phyloP scores from a whole-genome alignment of 1,140 invertebrate genomes.

The Zaprionus tsacasi region DNA sequence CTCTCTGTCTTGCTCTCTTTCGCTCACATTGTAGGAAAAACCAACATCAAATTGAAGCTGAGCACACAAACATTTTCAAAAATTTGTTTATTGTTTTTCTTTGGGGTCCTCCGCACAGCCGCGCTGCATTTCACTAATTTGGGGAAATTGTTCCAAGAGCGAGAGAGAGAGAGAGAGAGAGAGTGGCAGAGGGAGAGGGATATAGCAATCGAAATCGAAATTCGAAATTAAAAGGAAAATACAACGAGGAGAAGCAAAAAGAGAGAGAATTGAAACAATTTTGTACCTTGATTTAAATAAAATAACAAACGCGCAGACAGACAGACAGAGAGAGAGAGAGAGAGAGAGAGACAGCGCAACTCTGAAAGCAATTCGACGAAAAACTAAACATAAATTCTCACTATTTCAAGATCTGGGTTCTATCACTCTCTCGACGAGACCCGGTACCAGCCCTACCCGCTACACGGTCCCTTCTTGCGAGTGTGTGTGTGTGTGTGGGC shows the following conservation, averaged over 20 bases:
- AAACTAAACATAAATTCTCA: slow-evolving; percentile 71
- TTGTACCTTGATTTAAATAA: slow-evolving; percentile 77
- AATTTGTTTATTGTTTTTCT: slow-evolving; percentile 80
- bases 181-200: slow-evolving; percentile 23
- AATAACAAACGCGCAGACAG: slow-evolving; percentile 48
- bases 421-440: slow-evolving; percentile 15
- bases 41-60: slow-evolving; percentile 59
- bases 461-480: background rate
- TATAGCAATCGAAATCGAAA: slow-evolving; percentile 32
- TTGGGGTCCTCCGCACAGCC: slow-evolving; percentile 50
- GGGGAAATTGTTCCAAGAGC: background rate
- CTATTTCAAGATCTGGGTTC: slow-evolving; percentile 24
- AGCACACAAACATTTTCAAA: slow-evolving; percentile 59
- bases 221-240: slow-evolving; percentile 48
- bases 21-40: slow-evolving; percentile 10
- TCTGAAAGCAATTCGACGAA: slow-evolving; percentile 55
- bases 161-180: slow-evolving; percentile 36
- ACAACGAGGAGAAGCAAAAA: background rate
- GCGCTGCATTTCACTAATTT: slow-evolving; percentile 49
- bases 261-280: slow-evolving; percentile 65
- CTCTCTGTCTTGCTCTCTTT: background rate
- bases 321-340: background rate
- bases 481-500: slow-evolving; percentile 41
- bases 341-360: background rate
- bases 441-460: background rate